Evolutionary conservation across 1,140 invertebrate species (phyloP), one percentile per base, ranked within the genome.

Genomic region (Muscidifurax raptorellus): DNA sequence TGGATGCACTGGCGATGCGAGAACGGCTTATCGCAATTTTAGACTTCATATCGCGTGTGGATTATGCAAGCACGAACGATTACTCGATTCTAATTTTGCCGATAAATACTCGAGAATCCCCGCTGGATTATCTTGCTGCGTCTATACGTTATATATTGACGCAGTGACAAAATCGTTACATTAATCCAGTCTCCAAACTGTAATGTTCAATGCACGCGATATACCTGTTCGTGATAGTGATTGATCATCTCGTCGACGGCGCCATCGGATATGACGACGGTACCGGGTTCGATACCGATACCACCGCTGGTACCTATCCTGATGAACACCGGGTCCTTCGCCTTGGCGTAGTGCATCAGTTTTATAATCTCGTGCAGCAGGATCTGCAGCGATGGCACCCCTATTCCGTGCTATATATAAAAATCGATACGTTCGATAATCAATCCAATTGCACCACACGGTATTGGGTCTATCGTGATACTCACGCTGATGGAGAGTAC

Each of bases 291-390:
- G 59, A 98, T 93, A 85, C 97, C 98, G 84, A 99, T 95, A 47
- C 98, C 98, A 18, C 98, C 98, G 88, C 97, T 97, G 0, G 98
- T 99, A 71, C 98, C 98, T 87, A 99, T 96, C 79, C 98, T 94
- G 91, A 99, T 96, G 93, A 99, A 98, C 30, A 97, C 94, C 1
- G 98, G 97, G 91, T 98, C 97, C 64, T 95, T 95, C 76, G 96
- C 97, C 89, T 95, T 95, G 59, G 98, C 97, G 91, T 99, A 97
- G 90, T 98, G 96, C 95, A 99, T 96, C 86, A 99, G 93, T 91
- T 99, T 99, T 89, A 99, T 97, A 15, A 98, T 93, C 93, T 99
- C 98, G 90, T 99, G 97, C 12, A 99, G 94, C 22, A 99, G 94
- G 86, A 99, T 98, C 12, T 97, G 97, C 40, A 99, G 94, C 1